Evolutionary conservation across 2,888 invertebrate species (phyloP).

Genomic region (Drosophila melanosoma): DNA sequence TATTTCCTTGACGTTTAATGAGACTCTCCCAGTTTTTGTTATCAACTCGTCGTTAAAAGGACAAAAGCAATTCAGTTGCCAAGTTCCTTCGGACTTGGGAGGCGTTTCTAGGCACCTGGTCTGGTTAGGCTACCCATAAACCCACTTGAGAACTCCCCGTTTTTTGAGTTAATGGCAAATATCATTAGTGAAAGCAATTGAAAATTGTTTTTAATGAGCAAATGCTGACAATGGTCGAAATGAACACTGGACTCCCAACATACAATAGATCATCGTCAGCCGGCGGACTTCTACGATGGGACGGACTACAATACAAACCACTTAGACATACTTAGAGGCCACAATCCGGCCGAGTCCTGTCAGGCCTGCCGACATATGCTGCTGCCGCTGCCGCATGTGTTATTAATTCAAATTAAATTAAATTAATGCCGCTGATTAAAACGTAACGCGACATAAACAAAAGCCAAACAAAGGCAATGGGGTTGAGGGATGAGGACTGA

Average conservation of each 20-base stretch:
- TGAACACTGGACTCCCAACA: conserved; percentile 40
- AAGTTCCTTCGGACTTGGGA: background rate
- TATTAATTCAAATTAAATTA: conserved; percentile 81
- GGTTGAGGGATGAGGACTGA: background rate
- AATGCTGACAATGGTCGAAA: conserved; percentile 31
- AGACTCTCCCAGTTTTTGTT: conserved; percentile 1
- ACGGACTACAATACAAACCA: conserved; percentile 55
- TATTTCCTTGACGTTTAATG: background rate
- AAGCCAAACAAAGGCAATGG: conserved; percentile 51
- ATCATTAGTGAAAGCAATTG: conserved; percentile 52
- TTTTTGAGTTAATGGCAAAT: conserved; percentile 7
- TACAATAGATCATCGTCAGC: conserved; percentile 65
- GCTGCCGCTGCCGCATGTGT: conserved; percentile 20
- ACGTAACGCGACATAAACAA: conserved; percentile 59
- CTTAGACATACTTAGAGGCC: conserved; percentile 73
- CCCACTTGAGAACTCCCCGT: conserved; percentile 9
- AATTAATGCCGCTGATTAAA: conserved; percentile 78
- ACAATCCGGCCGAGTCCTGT: conserved; percentile 1
- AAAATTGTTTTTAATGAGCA: conserved; percentile 69
- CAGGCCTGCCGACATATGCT: conserved; percentile 12
- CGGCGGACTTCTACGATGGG: conserved; percentile 6
- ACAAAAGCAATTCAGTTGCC: conserved; percentile 31
- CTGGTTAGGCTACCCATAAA: conserved; percentile 18
- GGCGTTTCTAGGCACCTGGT: conserved; percentile 12
- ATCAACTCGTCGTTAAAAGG: background rate